Percentiles rank a stretch among this genome's conserved stretches.
phyloP scores from a whole-genome alignment of 2,113 vertebrate genomes.

The Dasyurus viverrinus region DNA sequence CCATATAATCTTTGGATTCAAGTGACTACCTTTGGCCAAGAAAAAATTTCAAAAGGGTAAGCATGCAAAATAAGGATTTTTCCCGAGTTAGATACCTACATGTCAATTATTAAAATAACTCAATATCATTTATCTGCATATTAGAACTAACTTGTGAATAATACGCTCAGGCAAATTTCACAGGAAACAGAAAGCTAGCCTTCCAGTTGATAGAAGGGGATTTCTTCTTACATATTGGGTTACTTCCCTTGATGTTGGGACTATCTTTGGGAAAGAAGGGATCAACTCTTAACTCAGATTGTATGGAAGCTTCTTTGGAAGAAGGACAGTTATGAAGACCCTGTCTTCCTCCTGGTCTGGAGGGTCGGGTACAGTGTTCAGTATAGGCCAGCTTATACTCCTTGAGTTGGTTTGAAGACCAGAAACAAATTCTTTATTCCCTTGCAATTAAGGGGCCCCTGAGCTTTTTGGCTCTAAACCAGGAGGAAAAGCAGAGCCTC shows the following conservation, averaged over 20 bases:
- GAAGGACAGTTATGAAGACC: no score
- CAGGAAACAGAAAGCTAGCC: background rate
- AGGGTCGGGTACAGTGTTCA: no score
- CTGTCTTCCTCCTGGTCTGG: background rate
- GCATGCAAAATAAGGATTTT: slow-evolving; percentile 23
- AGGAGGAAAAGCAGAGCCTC: no score
- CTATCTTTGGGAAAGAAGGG: background rate
- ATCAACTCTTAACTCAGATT: background rate
- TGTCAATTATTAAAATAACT: slow-evolving; percentile 22
- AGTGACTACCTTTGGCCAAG: slow-evolving; percentile 46
- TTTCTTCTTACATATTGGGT: background rate
- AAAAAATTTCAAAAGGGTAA: background rate
- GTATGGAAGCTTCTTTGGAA: background rate
- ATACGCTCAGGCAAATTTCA: slow-evolving; percentile 39
- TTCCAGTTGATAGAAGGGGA: background rate
- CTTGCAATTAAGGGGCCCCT: no score
- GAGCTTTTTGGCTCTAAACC: no score
- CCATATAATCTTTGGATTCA: slow-evolving; percentile 66
- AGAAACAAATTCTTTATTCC: no score
- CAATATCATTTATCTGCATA: slow-evolving; percentile 8
- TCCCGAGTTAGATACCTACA: background rate
- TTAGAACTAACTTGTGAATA: background rate
- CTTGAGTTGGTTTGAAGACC: no score
- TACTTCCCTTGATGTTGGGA: no score
- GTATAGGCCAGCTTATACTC: no score